Evolutionary conservation across 2,797 vertebrate species (phyloP).

Genomic region (Fistularia tabacaria): DNA sequence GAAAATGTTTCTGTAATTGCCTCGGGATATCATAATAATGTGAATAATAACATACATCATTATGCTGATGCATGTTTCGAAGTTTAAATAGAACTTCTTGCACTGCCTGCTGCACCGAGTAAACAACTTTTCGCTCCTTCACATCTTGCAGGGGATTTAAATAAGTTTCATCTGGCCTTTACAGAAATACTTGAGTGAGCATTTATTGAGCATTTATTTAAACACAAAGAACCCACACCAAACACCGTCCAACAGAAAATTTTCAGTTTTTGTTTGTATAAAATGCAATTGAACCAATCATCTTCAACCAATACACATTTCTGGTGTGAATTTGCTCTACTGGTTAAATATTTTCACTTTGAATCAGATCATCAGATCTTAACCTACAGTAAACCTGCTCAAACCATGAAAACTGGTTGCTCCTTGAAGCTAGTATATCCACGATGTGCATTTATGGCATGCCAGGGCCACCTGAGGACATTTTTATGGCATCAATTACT

Average conservation of each 20-base stretch:
- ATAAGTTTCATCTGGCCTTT: no score
- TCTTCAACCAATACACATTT: no score
- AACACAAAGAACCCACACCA: not conserved
- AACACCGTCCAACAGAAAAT: not conserved
- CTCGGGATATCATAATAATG: constrained; percentile 1
- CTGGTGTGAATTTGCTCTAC: no score
- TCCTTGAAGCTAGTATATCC: constrained; percentile 15
- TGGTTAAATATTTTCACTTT: no score
- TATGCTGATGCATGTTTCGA: constrained; percentile 23
- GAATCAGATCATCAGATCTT: no score
- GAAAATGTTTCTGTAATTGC: constrained; percentile 1
- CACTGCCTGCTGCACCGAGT: not conserved
- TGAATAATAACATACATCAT: constrained; percentile 22
- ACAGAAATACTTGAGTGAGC: no score
- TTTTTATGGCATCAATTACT: constrained; percentile 26
- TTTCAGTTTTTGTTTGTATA: not conserved
- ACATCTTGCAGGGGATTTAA: no score
- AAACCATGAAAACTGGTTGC: constrained; percentile 11
- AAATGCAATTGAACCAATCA: no score
- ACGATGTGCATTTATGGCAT: constrained; percentile 28
- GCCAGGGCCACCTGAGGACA: constrained; percentile 43
- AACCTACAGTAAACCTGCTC: constrained; percentile 1
- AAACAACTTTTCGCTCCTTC: constrained; percentile 7
- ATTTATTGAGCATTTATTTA: not conserved
- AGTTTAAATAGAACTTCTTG: constrained; percentile 30